These are phyloP conservation scores for Pseudocheirus occidentalis DNA, from an alignment of 2,797 vertebrate species.

Conservation along the genomic window DNA sequence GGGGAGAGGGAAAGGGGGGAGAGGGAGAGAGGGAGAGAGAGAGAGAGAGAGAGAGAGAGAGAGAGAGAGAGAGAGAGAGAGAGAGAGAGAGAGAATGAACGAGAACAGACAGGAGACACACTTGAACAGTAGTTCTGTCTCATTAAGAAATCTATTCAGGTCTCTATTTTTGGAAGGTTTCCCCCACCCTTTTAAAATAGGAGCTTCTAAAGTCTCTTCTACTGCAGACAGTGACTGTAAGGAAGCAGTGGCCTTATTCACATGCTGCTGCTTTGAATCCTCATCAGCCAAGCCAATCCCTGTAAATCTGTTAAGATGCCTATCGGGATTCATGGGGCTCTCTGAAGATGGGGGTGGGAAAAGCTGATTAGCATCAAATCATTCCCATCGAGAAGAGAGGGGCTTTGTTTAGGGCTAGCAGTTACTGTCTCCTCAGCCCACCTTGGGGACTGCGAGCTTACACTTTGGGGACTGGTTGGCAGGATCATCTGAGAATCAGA, in stretches of 20 bases:
- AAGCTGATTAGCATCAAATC: slow-evolving; percentile 63
- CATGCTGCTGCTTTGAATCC: slow-evolving; percentile 64
- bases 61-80: background rate
- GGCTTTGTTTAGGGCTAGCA: slow-evolving; percentile 68
- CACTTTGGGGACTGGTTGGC: background rate
- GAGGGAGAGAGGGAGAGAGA: background rate
- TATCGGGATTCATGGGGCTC: slow-evolving; percentile 69
- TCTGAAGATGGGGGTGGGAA: slow-evolving; percentile 74
- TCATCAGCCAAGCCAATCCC: slow-evolving; percentile 59
- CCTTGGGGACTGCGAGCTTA: slow-evolving; percentile 55
- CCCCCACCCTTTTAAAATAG: slow-evolving; percentile 18
- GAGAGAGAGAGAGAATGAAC: background rate
- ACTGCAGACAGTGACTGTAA: slow-evolving; percentile 28
- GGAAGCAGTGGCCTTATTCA: slow-evolving; percentile 15
- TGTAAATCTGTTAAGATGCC: slow-evolving; percentile 71
- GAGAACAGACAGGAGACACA: background rate
- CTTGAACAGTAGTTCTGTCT: background rate
- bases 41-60: background rate
- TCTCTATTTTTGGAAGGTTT: slow-evolving; percentile 50
- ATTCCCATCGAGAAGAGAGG: slow-evolving; percentile 57
- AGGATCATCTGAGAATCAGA: background rate
- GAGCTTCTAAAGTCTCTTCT: slow-evolving; percentile 17
- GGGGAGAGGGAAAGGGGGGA: background rate
- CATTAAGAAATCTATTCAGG: slow-evolving; percentile 33
- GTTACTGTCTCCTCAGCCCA: slow-evolving; percentile 60